Evolutionary conservation across 2,113 vertebrate genomes (phyloP).

Genomic region (Indri indri): DNA sequence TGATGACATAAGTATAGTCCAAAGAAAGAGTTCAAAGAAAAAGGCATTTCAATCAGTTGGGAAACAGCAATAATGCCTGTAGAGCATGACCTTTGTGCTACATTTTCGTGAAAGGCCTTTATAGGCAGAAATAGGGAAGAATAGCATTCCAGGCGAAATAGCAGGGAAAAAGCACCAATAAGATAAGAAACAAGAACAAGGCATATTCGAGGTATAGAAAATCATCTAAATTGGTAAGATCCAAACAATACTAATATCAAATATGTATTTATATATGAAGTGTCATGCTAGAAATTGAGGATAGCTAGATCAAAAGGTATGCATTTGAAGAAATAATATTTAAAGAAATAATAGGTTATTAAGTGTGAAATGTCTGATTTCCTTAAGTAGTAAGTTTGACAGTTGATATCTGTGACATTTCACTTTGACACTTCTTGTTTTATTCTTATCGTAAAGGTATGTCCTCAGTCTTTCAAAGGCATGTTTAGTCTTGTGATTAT

Average conservation of each 20-base stretch:
- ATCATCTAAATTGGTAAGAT: background rate
- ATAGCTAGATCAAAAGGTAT: background rate
- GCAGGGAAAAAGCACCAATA: background rate
- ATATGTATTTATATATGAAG: background rate
- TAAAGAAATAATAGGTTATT: background rate
- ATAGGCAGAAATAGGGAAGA: background rate
- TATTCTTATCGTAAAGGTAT: too few species aligned
- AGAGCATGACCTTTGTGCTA: background rate
- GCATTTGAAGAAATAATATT: background rate
- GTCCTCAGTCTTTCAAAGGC: too few species aligned
- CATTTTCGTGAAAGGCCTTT: background rate
- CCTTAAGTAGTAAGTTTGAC: too few species aligned
- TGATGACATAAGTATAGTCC: background rate
- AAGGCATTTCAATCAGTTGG: background rate
- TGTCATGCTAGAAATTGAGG: background rate
- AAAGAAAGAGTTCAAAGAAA: slow-evolving; percentile 32
- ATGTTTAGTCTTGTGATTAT: too few species aligned
- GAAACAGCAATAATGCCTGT: background rate
- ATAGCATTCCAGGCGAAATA: background rate
- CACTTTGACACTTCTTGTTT: too few species aligned
- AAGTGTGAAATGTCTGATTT: too few species aligned
- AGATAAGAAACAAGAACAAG: background rate
- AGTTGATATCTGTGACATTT: too few species aligned
- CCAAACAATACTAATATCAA: background rate
- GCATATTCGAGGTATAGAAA: background rate